A percentile compares a stretch with the other conserved stretches of the same genome.
Conservation (phyloP, 2,888 invertebrate species). For the Chironomus tentans region DNA sequence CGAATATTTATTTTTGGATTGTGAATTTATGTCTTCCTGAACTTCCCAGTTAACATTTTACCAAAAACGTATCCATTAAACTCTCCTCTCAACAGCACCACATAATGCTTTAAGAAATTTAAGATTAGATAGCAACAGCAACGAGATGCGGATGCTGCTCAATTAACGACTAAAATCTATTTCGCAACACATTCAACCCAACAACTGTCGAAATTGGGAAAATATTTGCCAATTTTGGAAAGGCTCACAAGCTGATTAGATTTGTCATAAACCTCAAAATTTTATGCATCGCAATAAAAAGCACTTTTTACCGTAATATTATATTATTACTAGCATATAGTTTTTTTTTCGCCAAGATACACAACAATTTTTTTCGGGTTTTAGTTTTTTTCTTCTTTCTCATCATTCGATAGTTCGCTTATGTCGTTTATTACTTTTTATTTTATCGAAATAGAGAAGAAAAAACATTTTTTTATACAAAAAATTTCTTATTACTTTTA, state of each 20-base stretch:
- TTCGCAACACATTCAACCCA: background rate
- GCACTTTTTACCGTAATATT: slow-evolving; percentile 8
- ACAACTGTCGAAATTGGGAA: background rate
- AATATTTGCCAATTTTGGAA: background rate
- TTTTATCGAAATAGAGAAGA: background rate
- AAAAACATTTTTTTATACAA: background rate
- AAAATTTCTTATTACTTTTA: slow-evolving; percentile 18
- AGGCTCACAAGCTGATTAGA: background rate
- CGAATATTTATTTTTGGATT: too few relatives aligned
- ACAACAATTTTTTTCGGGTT: background rate
- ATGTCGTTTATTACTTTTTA: too few relatives aligned
- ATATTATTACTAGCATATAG: background rate
- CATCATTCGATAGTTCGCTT: too few relatives aligned
- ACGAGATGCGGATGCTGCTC: background rate
- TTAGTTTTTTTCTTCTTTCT: background rate
- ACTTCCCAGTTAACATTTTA: too few relatives aligned
- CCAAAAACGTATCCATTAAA: too few relatives aligned
- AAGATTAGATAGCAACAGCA: background rate
- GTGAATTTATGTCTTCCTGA: too few relatives aligned
- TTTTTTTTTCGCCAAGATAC: background rate
- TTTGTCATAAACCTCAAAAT: slow-evolving; percentile 3
- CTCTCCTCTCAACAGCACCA: too few relatives aligned
- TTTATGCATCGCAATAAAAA: background rate
- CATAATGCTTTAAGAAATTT: too few relatives aligned
- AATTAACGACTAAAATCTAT: background rate